Evolutionary conservation across 2,113 vertebrate genomes (phyloP), one percentile per base, ranked within the genome.

Genomic region (Epinephelus moara): DNA sequence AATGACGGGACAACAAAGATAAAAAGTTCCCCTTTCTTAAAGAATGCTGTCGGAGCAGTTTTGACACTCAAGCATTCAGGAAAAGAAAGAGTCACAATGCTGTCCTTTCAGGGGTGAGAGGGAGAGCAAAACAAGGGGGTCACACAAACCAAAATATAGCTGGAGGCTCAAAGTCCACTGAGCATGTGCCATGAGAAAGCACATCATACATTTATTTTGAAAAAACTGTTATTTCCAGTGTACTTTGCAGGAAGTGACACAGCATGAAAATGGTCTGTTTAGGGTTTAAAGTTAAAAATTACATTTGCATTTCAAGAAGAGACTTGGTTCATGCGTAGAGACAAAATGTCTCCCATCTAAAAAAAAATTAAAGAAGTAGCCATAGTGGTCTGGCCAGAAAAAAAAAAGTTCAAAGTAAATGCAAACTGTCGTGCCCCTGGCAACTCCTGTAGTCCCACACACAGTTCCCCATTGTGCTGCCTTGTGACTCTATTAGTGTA

Each of bases 401-500:
- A 52, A 62, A 62, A 81, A 82, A 71, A 86, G 81, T 64, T 88
- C 77, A 93, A 87, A 93, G 76, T 80, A 50, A 87, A 74, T 60
- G 55, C 55, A 64, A 70, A 85, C 27, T 52, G 53, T 66, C 50
- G 40, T 59, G 70, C 84, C 56, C 87, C 75, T 23, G 85, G 88
- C 67, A 25, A 21, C 80, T 80, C n/a, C 75, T 66, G 74, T 9
- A 74, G 75, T 80, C 71, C 70, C 75, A 64, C 84, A 89, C 67
- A 92, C 87, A 85, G 71, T 40, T 78, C 73, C n/a, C 47, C 83
- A 90, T 90, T 88, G 85, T 89, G 80, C 73, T 55, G 86, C 90
- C 91, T 93, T 93, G 92, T 95, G 95, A 95, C 89, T 90, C 59
- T 57, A 52, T 79, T 57, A 72, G 80, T 78, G 70, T 19, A 53